These are phyloP conservation scores for Sciurus vulgaris DNA, from an alignment of 2,797 vertebrate species.

Conservation along the genomic window DNA sequence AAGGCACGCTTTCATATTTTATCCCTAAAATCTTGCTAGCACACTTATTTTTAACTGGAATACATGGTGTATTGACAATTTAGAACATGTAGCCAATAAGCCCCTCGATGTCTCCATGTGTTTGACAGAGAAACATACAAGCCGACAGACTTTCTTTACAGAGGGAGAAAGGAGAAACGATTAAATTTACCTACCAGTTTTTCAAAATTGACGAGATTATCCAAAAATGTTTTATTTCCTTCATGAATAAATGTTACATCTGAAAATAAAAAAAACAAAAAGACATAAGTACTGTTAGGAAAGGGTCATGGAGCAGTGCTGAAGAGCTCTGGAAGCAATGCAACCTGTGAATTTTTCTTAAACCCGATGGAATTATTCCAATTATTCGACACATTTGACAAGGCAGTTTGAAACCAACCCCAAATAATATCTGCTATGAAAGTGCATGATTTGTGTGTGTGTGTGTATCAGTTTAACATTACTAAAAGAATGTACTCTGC, in stretches of 20 bases:
- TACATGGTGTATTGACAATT: neutral
- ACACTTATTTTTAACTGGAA: neutral
- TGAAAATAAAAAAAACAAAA: slow-evolving; percentile 85
- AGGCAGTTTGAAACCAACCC: neutral
- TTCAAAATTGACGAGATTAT: slow-evolving; percentile 98
- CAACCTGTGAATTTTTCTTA: slow-evolving; percentile 29
- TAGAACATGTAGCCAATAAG: neutral
- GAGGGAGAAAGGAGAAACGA: slow-evolving; percentile 48
- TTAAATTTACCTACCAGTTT: slow-evolving; percentile 94
- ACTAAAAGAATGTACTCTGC: neutral
- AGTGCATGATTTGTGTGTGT: neutral
- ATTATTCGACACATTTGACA: neutral
- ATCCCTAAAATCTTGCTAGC: neutral
- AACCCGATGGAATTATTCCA: neutral
- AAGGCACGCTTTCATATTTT: neutral
- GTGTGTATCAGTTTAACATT: neutral
- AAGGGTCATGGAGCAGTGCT: neutral
- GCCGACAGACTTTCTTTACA: neutral
- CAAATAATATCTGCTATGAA: neutral
- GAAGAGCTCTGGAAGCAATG: neutral
- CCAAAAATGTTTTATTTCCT: slow-evolving; percentile 98
- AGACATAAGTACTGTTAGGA: slow-evolving; percentile 29
- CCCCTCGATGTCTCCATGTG: neutral
- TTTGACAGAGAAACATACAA: neutral
- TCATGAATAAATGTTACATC: slow-evolving; percentile 99